Conservation (phyloP, 2,797 vertebrate genomes). For the Taeniopygia guttata region DNA sequence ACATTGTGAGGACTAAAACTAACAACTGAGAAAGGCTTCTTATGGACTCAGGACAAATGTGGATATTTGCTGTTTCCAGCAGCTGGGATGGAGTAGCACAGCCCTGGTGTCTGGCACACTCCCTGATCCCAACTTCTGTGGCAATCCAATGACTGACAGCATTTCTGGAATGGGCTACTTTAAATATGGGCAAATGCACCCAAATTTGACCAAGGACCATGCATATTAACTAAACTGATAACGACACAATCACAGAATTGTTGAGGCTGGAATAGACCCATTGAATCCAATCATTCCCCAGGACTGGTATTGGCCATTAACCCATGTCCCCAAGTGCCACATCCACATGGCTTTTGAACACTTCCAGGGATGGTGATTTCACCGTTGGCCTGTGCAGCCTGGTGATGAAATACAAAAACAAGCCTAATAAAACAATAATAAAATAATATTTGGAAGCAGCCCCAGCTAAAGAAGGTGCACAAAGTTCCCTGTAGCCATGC, state of each 20-base stretch:
- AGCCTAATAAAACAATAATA: not conserved
- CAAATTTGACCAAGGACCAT: not conserved
- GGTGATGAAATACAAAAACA: rapidly evolving
- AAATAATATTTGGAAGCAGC: not conserved
- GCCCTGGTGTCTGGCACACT: not conserved
- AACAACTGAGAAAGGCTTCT: not conserved
- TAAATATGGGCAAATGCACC: not conserved
- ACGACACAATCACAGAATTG: not conserved
- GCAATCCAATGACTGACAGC: not conserved
- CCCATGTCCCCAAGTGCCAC: not conserved
- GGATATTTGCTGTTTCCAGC: not conserved
- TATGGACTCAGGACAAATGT: not conserved
- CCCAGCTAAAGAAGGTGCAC: not conserved
- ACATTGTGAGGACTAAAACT: not conserved
- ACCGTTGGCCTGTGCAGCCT: rapidly evolving
- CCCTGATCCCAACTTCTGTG: not conserved
- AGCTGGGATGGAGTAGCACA: not conserved
- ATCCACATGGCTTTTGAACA: rapidly evolving
- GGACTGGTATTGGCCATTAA: not conserved
- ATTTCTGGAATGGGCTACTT: not conserved
- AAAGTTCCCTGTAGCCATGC: not conserved
- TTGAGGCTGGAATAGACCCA: not conserved
- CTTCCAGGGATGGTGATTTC: not conserved
- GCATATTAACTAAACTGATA: not conserved
- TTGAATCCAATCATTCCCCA: not conserved